Conservation (phyloP, 2,888 invertebrate genomes). For the Eilema depressum region DNA sequence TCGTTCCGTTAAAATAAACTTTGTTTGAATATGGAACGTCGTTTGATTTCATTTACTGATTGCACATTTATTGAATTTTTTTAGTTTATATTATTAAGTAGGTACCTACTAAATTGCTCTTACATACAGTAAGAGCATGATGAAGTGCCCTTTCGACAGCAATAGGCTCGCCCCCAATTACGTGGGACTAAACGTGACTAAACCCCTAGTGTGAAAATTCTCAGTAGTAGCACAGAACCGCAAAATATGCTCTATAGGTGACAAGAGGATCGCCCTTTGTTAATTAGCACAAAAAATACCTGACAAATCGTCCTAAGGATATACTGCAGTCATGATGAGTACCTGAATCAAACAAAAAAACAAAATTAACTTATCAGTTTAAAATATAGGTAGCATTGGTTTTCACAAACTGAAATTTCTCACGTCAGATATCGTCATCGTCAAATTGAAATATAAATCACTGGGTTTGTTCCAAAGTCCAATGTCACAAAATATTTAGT, state of each 20-base stretch:
- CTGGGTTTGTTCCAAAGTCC: no score
- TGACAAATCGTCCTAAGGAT: neutral
- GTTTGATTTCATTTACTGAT: slow-evolving; percentile 5
- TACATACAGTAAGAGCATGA: no score
- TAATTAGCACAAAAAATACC: neutral
- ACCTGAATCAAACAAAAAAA: neutral
- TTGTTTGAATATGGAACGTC: neutral
- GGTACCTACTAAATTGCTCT: no score
- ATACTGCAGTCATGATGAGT: neutral
- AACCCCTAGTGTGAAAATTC: no score
- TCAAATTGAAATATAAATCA: neutral
- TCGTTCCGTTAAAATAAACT: neutral
- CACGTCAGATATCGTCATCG: neutral
- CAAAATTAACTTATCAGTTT: neutral
- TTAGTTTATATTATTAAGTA: no score
- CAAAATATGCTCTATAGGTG: neutral
- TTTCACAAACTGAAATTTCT: neutral
- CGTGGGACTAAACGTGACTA: no score
- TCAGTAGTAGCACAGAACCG: neutral
- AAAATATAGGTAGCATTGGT: neutral
- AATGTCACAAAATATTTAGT: no score
- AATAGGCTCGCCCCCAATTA: no score
- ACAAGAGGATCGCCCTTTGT: neutral
- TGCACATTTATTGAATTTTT: no score
- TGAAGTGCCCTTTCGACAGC: no score